A percentile compares a stretch with the other conserved stretches of the same genome.
These are phyloP conservation scores for Chydorus sphaericus DNA, from an alignment of 2,888 invertebrate species.

Conservation along the genomic window DNA sequence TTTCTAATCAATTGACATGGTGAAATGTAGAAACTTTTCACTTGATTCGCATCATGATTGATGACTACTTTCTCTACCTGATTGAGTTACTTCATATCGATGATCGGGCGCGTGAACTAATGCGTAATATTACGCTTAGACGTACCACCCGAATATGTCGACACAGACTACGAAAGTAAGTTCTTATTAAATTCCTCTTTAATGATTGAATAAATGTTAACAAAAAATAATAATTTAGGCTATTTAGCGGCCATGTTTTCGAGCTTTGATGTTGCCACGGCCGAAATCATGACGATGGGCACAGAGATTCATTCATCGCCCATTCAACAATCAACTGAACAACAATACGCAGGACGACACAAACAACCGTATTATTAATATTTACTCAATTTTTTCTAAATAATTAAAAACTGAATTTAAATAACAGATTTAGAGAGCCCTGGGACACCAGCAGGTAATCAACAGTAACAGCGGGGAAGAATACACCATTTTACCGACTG, in stretches of 20 bases:
- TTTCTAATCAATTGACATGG: not conserved
- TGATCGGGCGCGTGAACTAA: conserved; percentile 29
- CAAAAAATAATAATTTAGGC: not conserved
- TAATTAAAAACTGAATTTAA: not conserved
- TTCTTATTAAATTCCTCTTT: not conserved
- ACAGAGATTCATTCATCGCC: not conserved
- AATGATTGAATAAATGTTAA: not conserved
- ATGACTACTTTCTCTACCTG: conserved; percentile 32
- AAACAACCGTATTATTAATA: not conserved
- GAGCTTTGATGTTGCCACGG: not conserved
- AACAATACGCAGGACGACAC: not conserved
- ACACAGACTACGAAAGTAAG: conserved; percentile 19
- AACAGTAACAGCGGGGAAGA: not conserved
- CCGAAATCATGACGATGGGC: not conserved
- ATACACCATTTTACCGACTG: not conserved
- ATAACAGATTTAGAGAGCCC: too few relatives aligned
- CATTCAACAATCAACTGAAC: not conserved
- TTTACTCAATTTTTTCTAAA: not conserved
- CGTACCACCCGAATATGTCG: conserved; percentile 21
- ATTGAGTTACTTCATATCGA: conserved; percentile 32
- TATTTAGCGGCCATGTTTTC: not conserved
- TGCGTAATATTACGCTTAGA: conserved; percentile 26
- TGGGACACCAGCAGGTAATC: not conserved
- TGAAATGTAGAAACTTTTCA: conserved; percentile 30
- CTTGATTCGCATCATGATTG: conserved; percentile 33